Evolutionary conservation across 1,140 invertebrate genomes (phyloP).

Genomic region (Aphelenchoides besseyi): DNA sequence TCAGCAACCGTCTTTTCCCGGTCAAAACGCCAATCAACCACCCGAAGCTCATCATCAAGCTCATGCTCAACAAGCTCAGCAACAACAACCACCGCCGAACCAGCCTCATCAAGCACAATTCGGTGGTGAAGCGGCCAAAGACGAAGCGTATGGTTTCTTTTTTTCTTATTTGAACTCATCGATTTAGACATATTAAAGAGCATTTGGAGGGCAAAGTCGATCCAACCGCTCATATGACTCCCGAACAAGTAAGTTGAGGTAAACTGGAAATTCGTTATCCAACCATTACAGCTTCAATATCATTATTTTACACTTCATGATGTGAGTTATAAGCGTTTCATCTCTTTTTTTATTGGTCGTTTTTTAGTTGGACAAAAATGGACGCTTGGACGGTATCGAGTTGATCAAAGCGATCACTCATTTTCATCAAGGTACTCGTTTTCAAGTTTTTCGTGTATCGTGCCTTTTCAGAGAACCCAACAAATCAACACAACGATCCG

Average conservation of each 20-base stretch:
- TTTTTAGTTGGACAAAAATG: conserved; percentile 56
- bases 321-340: conserved; percentile 48
- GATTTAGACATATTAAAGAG: conserved; percentile 66
- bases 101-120: conserved; percentile 45
- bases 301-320: conserved; percentile 64
- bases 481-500: conserved; percentile 39
- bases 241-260: conserved; percentile 66
- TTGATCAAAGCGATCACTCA: conserved; percentile 61
- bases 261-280: no score
- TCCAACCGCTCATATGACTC: conserved; percentile 63
- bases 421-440: conserved; percentile 54
- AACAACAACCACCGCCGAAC: conserved; percentile 40
- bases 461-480: conserved; percentile 53
- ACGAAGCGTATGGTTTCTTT: conserved; percentile 51
- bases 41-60: conserved; percentile 37
- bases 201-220: conserved; percentile 65
- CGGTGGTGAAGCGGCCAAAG: conserved; percentile 59
- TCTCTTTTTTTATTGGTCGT: neutral
- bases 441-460: neutral
- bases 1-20: conserved; percentile 37
- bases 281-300: no score
- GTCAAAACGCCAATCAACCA: conserved; percentile 32
- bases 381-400: conserved; percentile 53
- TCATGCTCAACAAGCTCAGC: conserved; percentile 31
- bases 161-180: conserved; percentile 8